These are phyloP conservation scores for Cirrhinus molitorella DNA, from an alignment of 2,797 vertebrate genomes.

Conservation along the genomic window DNA sequence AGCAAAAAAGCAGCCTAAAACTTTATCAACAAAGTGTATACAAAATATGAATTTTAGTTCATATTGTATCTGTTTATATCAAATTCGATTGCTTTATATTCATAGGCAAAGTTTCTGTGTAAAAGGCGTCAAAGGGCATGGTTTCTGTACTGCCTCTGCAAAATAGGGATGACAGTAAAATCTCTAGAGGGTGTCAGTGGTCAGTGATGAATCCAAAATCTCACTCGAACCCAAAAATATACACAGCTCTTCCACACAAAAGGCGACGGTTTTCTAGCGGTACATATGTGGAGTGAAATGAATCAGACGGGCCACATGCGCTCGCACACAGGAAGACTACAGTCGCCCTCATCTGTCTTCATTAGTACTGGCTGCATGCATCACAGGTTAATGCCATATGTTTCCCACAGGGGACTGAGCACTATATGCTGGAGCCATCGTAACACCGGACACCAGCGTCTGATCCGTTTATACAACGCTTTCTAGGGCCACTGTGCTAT, in stretches of 20 bases:
- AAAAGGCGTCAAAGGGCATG: too few relatives aligned
- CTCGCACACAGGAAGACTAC: conserved; percentile 69
- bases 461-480: conserved; percentile 51
- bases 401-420: conserved; percentile 72
- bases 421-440: conserved; percentile 69
- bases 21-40: not conserved
- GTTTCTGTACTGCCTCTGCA: not conserved
- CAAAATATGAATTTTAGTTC: not conserved
- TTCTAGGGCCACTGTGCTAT: conserved; percentile 63
- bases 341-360: conserved; percentile 80
- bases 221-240: not conserved
- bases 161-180: not conserved
- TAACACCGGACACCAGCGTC: conserved; percentile 58
- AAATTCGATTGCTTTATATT: not conserved
- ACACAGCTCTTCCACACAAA: not conserved
- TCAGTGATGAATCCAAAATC: not conserved
- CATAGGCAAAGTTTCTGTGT: too few relatives aligned
- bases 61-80: not conserved
- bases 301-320: conserved; percentile 29
- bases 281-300: conserved; percentile 8
- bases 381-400: conserved; percentile 82
- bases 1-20: not conserved
- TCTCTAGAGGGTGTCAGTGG: not conserved
- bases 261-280: not conserved
- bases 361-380: conserved; percentile 82